A percentile compares a stretch with the other conserved stretches of the same genome.
Evolutionary conservation across 2,113 vertebrate genomes (phyloP).

Genomic region (Pampusana beccarii): DNA sequence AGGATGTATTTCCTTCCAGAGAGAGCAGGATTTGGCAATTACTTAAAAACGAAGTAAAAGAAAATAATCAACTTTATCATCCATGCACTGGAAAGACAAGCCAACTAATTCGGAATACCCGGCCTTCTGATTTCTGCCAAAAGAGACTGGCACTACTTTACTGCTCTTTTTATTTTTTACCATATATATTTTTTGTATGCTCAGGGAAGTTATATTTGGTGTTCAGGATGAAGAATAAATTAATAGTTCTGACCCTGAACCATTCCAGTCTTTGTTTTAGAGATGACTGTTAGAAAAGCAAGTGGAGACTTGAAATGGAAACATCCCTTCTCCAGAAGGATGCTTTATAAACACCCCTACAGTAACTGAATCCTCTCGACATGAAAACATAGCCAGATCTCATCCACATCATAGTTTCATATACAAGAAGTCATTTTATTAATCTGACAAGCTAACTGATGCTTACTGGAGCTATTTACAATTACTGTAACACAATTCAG

Average conservation of each 20-base stretch:
- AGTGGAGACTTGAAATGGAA: neutral
- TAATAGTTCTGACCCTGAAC: slow-evolving; percentile 28
- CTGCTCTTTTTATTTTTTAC: neutral
- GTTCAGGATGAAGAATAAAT: slow-evolving; percentile 24
- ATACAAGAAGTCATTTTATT: slow-evolving; percentile 75
- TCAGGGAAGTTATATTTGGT: neutral
- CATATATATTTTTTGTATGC: neutral
- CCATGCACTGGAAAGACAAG: neutral
- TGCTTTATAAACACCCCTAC: slow-evolving; percentile 33
- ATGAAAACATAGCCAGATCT: slow-evolving; percentile 74
- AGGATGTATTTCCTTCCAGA: neutral
- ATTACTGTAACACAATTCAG: slow-evolving; percentile 80
- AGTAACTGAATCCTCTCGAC: slow-evolving; percentile 75
- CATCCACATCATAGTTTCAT: slow-evolving; percentile 68
- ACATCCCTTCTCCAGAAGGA: slow-evolving; percentile 32
- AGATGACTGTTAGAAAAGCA: slow-evolving; percentile 30
- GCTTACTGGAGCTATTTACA: slow-evolving; percentile 93
- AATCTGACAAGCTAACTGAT: slow-evolving; percentile 78
- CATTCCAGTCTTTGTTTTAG: slow-evolving; percentile 59
- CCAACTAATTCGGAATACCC: neutral
- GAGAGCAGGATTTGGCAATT: neutral
- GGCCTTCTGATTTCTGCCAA: neutral
- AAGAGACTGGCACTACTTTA: neutral
- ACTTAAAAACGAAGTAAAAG: neutral
- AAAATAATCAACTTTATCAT: neutral